Conservation (phyloP, 2,888 invertebrate species). For the Omphaloscelis lunosa region DNA sequence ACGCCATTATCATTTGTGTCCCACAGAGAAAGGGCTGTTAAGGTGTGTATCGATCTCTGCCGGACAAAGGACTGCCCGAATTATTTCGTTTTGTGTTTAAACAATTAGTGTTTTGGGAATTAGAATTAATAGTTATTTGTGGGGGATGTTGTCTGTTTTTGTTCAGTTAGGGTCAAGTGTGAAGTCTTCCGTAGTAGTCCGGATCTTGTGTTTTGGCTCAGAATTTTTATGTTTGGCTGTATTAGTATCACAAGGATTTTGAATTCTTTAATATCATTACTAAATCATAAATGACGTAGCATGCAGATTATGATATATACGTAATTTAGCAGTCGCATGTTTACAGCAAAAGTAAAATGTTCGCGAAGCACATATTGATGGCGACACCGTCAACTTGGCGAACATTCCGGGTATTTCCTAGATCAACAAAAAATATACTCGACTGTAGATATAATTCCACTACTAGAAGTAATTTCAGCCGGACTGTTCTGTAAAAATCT, state of each 20-base stretch:
- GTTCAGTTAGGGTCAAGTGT: not conserved
- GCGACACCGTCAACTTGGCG: not conserved
- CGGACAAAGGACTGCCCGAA: slow-evolving; percentile 40
- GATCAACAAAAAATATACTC: not conserved
- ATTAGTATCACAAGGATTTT: not conserved
- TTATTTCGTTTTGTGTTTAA: slow-evolving; percentile 47
- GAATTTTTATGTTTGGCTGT: not conserved
- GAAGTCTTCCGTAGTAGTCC: not conserved
- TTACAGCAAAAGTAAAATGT: not conserved
- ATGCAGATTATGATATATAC: not conserved
- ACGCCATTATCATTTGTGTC: slow-evolving; percentile 73
- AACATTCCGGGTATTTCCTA: not conserved
- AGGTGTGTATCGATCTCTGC: slow-evolving; percentile 60
- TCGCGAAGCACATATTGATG: not conserved
- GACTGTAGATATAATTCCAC: not conserved
- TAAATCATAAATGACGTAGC: too few relatives aligned
- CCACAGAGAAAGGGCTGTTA: slow-evolving; percentile 72
- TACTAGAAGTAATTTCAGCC: not conserved
- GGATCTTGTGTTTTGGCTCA: not conserved
- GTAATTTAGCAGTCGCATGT: not conserved
- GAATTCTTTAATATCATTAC: not conserved
- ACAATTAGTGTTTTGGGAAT: slow-evolving; percentile 48
- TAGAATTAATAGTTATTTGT: slow-evolving; percentile 42
- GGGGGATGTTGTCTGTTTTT: slow-evolving; percentile 3
- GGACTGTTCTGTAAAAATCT: not conserved